A percentile compares a stretch with the other conserved stretches of the same genome.
These are phyloP conservation scores for Antennarius striatus DNA, from an alignment of 2,113 vertebrate genomes.

Conservation along the genomic window DNA sequence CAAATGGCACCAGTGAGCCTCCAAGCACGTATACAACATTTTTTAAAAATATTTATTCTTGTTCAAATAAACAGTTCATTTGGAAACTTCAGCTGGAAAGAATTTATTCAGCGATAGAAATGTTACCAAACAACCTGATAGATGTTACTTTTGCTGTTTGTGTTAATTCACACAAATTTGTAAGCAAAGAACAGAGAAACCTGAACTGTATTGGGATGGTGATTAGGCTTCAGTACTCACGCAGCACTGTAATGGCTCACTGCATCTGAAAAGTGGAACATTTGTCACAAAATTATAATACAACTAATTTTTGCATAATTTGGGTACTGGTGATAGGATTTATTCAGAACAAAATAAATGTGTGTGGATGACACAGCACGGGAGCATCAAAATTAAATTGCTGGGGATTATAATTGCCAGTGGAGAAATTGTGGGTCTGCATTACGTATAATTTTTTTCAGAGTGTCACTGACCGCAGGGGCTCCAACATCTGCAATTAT, in stretches of 20 bases:
- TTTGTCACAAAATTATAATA: constrained; percentile 25
- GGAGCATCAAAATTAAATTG: constrained; percentile 24
- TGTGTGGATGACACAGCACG: constrained; percentile 33
- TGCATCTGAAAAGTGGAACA: constrained; percentile 21
- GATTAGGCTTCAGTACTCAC: background rate
- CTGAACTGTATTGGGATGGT: background rate
- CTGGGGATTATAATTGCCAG: constrained; percentile 57
- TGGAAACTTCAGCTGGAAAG: constrained; percentile 14
- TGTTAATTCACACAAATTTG: background rate
- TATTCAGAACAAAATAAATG: constrained; percentile 31
- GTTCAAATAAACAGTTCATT: constrained; percentile 33
- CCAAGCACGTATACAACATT: too few species aligned
- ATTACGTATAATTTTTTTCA: constrained; percentile 50
- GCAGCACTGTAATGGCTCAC: background rate
- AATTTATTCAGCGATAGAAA: background rate
- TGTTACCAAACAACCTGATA: constrained; percentile 1
- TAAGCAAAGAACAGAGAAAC: background rate
- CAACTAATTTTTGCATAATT: constrained; percentile 8
- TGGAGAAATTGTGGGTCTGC: constrained; percentile 53
- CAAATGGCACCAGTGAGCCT: too few species aligned
- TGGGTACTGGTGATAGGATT: background rate
- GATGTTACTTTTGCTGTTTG: background rate
- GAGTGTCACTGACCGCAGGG: constrained; percentile 37
- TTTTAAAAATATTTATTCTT: too few species aligned
- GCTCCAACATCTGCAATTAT: constrained; percentile 66